Evolutionary conservation across 2,113 vertebrate species (phyloP).

Genomic region (Oenanthe oenanthe): DNA sequence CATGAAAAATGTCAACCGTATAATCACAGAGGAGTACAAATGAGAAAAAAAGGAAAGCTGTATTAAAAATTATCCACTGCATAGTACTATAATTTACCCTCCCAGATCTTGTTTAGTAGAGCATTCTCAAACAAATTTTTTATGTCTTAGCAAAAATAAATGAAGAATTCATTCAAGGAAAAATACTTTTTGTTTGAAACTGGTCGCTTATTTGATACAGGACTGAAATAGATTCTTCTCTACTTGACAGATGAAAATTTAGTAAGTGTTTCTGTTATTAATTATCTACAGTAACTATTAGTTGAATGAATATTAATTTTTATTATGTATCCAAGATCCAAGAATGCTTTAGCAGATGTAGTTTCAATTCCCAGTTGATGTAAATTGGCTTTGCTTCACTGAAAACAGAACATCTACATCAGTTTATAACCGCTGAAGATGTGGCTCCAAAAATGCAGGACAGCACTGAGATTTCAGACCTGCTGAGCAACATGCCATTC

Average conservation of each 20-base stretch:
- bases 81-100: conserved; percentile 4
- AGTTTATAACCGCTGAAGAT: not conserved
- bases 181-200: not conserved
- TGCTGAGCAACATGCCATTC: not conserved
- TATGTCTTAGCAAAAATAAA: not conserved
- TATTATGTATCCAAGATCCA: conserved; percentile 12
- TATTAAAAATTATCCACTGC: not conserved
- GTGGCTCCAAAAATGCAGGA: not conserved
- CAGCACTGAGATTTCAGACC: not conserved
- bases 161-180: not conserved
- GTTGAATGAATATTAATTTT: not conserved
- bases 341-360: conserved; percentile 15
- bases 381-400: conserved; percentile 47
- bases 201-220: not conserved
- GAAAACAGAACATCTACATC: conserved; percentile 13
- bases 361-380: conserved; percentile 1
- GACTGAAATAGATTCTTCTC: not conserved
- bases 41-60: not conserved
- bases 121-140: conserved; percentile 2
- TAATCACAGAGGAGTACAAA: not conserved
- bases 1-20: not conserved
- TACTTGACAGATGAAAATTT: not conserved
- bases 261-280: not conserved
- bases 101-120: not conserved
- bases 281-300: conserved; percentile 21